A percentile compares a stretch with the other conserved stretches of the same genome.
These are phyloP conservation scores for Drosophila bunnanda DNA, from an alignment of 2,888 invertebrate genomes.

Conservation along the genomic window DNA sequence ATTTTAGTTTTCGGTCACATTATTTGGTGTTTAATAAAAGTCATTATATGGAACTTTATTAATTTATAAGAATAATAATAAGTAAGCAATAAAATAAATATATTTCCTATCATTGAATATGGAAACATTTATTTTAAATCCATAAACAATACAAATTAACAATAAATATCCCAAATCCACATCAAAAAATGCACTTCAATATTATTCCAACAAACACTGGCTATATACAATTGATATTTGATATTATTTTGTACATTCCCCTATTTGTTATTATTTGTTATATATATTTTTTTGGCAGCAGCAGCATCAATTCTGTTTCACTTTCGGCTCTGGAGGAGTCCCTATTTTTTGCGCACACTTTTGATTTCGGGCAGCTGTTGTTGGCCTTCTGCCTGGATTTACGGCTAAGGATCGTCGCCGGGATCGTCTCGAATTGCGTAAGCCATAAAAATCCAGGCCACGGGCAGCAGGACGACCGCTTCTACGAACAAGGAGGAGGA, in stretches of 20 bases:
- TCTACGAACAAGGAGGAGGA: slow-evolving; percentile 50
- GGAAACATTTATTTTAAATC: not conserved
- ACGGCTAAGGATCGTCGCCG: slow-evolving; percentile 31
- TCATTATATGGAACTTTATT: too few species aligned
- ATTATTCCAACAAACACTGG: slow-evolving; percentile 20
- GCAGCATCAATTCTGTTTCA: slow-evolving; percentile 6
- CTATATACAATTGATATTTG: slow-evolving; percentile 27
- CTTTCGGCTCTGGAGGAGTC: not conserved
- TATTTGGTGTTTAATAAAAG: too few species aligned
- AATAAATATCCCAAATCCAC: not conserved
- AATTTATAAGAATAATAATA: too few species aligned
- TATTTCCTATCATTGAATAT: too few species aligned
- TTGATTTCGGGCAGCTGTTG: slow-evolving; percentile 30
- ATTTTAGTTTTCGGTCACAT: too few species aligned
- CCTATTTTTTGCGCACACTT: slow-evolving; percentile 30
- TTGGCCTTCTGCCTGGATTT: slow-evolving; percentile 21
- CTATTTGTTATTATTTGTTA: not conserved
- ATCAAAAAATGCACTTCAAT: not conserved
- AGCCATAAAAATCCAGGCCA: slow-evolving; percentile 60
- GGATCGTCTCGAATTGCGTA: slow-evolving; percentile 54
- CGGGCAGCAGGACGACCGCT: slow-evolving; percentile 26
- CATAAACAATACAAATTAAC: not conserved
- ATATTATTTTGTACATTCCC: slow-evolving; percentile 16
- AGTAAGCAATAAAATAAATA: too few species aligned
- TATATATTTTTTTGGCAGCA: not conserved